Percentiles rank a stretch among this genome's conserved stretches.
phyloP scores from a whole-genome alignment of 2,113 vertebrate species.

The Crotophaga sulcirostris region DNA sequence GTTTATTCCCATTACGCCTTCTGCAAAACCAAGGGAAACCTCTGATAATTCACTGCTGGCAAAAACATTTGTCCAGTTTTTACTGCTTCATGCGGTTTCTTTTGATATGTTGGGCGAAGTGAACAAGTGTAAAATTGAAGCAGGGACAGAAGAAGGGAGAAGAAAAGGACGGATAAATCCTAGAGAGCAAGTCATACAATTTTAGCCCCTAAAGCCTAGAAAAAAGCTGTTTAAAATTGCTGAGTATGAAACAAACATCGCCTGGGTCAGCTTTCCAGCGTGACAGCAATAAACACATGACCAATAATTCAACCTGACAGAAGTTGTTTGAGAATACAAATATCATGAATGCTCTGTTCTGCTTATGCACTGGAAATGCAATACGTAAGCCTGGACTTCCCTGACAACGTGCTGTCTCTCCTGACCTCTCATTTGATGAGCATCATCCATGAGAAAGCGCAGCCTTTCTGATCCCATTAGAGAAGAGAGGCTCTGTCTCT shows the following conservation, averaged over 20 bases:
- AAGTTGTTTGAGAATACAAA: background rate
- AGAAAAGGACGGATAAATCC: background rate
- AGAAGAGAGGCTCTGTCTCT: background rate
- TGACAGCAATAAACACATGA: background rate
- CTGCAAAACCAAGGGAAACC: background rate
- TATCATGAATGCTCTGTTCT: rapidly evolving
- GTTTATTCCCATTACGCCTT: background rate
- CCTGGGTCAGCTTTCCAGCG: background rate
- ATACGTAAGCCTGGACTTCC: background rate
- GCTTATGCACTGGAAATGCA: background rate
- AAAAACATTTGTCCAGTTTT: background rate
- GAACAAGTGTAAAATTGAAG: background rate
- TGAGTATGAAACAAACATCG: background rate
- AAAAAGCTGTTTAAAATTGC: background rate
- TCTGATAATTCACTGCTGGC: background rate
- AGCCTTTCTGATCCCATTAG: background rate
- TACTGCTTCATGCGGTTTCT: background rate
- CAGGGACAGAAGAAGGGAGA: background rate
- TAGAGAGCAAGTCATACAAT: background rate
- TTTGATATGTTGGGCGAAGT: background rate
- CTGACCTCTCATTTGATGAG: background rate
- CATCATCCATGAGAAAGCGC: background rate
- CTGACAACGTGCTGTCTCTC: background rate
- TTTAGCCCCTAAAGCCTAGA: background rate
- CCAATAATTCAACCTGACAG: background rate